Conservation (phyloP, 2,113 vertebrate genomes). For the Brevimyrus niger region DNA sequence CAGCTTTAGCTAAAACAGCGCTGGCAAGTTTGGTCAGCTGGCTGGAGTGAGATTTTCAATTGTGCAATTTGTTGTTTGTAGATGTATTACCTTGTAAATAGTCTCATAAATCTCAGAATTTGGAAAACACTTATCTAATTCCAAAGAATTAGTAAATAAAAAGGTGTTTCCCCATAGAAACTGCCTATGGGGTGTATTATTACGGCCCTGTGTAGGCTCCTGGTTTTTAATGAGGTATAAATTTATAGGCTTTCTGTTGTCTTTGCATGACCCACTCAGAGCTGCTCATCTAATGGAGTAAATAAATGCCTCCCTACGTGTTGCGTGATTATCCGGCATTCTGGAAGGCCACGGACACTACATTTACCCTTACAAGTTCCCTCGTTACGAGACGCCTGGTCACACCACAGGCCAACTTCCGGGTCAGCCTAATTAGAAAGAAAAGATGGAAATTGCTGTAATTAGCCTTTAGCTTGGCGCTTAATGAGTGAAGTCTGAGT, state of each 20-base stretch:
- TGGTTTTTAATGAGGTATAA: conserved; percentile 66
- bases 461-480: conserved; percentile 72
- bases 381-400: conserved; percentile 61
- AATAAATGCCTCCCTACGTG: conserved; percentile 60
- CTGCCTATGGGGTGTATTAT: not conserved
- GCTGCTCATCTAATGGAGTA: conserved; percentile 68
- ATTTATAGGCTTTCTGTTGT: conserved; percentile 56
- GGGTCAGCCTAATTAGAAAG: conserved; percentile 77
- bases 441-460: conserved; percentile 62
- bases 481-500: conserved; percentile 62
- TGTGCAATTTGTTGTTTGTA: not conserved
- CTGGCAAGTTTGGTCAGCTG: not conserved
- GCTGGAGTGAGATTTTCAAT: not conserved
- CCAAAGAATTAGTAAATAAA: not conserved
- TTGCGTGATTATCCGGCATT: conserved; percentile 52
- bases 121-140: not conserved
- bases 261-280: conserved; percentile 54
- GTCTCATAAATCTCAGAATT: not conserved
- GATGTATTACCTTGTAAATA: not conserved
- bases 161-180: not conserved
- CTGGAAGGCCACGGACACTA: conserved; percentile 63
- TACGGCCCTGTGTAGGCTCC: conserved; percentile 19
- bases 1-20: not conserved
- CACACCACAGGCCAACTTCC: conserved; percentile 54
- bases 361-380: conserved; percentile 55